Conservation (phyloP, 2,113 vertebrate species). For the Sceloporus tristichus region DNA sequence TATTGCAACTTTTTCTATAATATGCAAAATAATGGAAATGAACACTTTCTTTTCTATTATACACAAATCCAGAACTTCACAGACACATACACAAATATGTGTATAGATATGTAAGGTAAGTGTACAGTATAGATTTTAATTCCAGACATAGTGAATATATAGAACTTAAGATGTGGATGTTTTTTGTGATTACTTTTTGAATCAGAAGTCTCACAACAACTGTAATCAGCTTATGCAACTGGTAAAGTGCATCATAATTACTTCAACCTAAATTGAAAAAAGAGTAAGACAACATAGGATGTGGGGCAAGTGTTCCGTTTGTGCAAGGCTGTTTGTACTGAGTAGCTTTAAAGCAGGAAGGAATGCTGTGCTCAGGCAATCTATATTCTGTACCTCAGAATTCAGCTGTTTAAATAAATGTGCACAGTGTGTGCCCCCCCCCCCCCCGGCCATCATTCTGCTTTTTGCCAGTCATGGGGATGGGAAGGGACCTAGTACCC, state of each 20-base stretch:
- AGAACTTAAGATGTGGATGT: not conserved
- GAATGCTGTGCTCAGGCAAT: not conserved
- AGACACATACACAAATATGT: not conserved
- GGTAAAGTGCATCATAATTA: conserved; percentile 19
- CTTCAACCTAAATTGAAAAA: conserved; percentile 14
- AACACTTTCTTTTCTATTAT: no score
- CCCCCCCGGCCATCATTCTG: not conserved
- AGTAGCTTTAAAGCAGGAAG: not conserved
- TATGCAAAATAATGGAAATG: no score
- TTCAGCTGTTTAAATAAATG: not conserved
- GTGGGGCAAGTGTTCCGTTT: not conserved
- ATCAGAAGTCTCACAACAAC: not conserved
- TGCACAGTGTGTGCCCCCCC: not conserved
- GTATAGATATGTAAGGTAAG: conserved; percentile 31
- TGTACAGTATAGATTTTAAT: not conserved
- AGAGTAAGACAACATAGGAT: not conserved
- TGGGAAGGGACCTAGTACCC: no score
- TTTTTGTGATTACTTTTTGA: conserved; percentile 14
- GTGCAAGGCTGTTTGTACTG: not conserved
- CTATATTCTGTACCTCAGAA: not conserved
- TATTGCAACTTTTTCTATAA: no score
- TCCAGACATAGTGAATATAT: conserved; percentile 13
- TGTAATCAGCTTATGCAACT: conserved; percentile 24
- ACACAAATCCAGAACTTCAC: no score
- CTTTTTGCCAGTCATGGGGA: not conserved